Base-by-base conservation (phyloP, 2,888 invertebrate genomes). In the Sturmia bella region DNA sequence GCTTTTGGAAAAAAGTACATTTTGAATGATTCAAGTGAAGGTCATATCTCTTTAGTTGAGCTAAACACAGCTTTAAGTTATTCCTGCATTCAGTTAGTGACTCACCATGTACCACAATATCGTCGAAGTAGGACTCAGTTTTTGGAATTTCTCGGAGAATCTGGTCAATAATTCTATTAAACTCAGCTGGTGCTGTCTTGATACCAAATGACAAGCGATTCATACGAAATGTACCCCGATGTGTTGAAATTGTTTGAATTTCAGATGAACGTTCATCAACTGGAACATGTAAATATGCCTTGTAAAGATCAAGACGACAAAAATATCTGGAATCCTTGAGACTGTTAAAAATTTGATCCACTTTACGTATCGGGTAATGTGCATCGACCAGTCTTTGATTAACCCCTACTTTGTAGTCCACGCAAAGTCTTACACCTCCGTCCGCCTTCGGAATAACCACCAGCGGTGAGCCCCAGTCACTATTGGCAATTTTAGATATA, bases 141-240 rank as follows among this genome's bases (percentile, higher is more conserved):
- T 32, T 32, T 7, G 32, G 32, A 7, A 32, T 32, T 32, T 32
- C 32, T 1, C 32, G 61, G 11, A 73, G 45, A 52, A 79, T 74
- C 68, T 79, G 61, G n/a, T 79, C 43, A 11, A 73, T n/a, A 54
- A 79, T 79, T 12, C 48, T 59, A 11, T 72, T 59, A 17, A 70
- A 57, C 12, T 70, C 69, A 9, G 56, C 56, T 9, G 56, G 69
- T 17, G 54, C 68, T 2, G 68, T 64, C 37, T 64, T 66, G 2
- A 52, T 66, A 1, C 66, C 66, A 11, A 50, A 54, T 1, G 66
- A 66, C 15, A 69, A 27, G 1, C 63, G 63, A 11, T 63, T 63
- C 48, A 48, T 48, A 1, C 4, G 1, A 13, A 48, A 63, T 0
- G 63, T 61, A 45, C 61, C 61, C 21, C 41, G 21, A 24, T 61